A percentile compares a stretch with the other conserved stretches of the same genome.
These are phyloP conservation scores for Urocitellus parryii DNA, from an alignment of 2,113 vertebrate genomes.

Conservation along the genomic window DNA sequence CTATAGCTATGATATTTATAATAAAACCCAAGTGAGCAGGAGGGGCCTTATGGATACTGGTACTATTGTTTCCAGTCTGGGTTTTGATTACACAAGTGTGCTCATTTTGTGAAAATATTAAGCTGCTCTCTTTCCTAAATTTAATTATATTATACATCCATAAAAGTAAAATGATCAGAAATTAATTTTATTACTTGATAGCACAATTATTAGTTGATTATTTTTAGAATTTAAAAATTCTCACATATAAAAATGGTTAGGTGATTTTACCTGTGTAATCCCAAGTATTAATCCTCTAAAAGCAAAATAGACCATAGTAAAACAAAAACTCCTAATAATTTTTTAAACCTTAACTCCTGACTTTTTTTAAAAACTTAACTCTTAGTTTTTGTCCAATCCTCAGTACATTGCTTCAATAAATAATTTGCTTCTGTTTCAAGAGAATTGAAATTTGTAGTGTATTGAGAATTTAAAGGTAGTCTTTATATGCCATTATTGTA, in stretches of 20 bases:
- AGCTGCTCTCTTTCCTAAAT: slow-evolving; percentile 33
- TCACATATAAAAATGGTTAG: neutral
- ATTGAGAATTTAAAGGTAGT: neutral
- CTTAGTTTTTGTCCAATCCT: neutral
- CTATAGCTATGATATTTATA: neutral
- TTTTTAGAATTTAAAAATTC: slow-evolving; percentile 21
- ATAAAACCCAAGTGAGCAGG: neutral
- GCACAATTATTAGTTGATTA: neutral
- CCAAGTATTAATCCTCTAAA: neutral
- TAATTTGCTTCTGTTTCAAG: slow-evolving; percentile 22
- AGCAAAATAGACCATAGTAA: neutral
- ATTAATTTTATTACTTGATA: slow-evolving; percentile 16
- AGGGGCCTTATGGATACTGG: neutral
- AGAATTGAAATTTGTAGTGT: neutral
- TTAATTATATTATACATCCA: neutral
- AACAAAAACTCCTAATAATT: neutral
- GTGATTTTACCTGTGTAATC: slow-evolving; percentile 9
- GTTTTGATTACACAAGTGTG: neutral
- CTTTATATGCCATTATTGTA: neutral
- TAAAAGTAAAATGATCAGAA: slow-evolving; percentile 52
- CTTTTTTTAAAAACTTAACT: slow-evolving; percentile 1
- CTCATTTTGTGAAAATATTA: neutral
- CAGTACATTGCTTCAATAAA: neutral
- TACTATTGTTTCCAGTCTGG: slow-evolving; percentile 17
- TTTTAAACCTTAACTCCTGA: neutral